Evolutionary conservation across 2,888 invertebrate genomes (phyloP).

Genomic region (Philonicus albiceps): DNA sequence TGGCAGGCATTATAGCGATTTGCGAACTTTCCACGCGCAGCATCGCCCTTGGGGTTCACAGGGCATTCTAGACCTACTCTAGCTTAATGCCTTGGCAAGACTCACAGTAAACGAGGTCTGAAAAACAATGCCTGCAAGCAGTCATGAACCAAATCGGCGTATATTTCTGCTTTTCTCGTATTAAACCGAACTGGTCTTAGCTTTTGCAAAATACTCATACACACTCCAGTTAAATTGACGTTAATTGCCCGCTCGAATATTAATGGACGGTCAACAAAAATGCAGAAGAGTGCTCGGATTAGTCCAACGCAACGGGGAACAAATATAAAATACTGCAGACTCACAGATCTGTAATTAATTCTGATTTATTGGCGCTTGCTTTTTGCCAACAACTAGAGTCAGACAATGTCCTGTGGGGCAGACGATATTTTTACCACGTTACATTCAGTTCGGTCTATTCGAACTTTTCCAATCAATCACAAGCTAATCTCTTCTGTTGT

Average conservation of each 20-base stretch:
- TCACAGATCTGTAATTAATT: constrained; percentile 47
- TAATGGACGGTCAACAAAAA: constrained; percentile 1
- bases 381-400: constrained; percentile 4
- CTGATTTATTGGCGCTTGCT: constrained; percentile 41
- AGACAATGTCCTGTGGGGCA: background rate
- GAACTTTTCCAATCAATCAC: constrained; percentile 26
- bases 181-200: background rate
- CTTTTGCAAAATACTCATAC: background rate
- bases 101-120: background rate
- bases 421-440: constrained; percentile 1
- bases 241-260: constrained; percentile 29
- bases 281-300: constrained; percentile 4
- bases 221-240: constrained; percentile 17
- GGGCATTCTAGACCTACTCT: background rate
- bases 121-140: background rate
- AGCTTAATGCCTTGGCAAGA: background rate
- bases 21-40: constrained; percentile 1
- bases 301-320: background rate
- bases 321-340: constrained; percentile 42
- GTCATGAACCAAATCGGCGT: background rate
- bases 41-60: background rate
- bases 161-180: background rate
- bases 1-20: constrained; percentile 31
- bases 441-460: background rate
- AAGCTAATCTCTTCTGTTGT: constrained; percentile 20